Evolutionary conservation across 2,797 vertebrate genomes (phyloP).

Genomic region (Cossypha dichroa): DNA sequence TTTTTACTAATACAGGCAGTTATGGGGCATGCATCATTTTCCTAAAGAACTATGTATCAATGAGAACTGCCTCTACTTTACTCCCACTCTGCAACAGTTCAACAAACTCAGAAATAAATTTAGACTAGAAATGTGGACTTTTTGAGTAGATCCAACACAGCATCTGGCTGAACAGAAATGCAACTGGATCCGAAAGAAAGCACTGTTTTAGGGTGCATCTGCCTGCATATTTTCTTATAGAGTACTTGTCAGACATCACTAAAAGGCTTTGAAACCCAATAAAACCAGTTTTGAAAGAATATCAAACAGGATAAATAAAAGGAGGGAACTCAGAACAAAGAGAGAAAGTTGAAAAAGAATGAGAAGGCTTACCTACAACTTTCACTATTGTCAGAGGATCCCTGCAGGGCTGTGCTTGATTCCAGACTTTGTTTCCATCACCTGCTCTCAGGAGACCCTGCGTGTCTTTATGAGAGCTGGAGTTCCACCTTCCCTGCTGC

Average conservation of each 20-base stretch:
- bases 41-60: rapidly evolving
- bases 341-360: neutral
- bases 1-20: neutral
- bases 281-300: neutral
- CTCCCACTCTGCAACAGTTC: neutral
- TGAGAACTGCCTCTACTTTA: neutral
- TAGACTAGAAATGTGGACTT: neutral
- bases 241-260: neutral
- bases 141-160: neutral
- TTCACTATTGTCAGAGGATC: neutral
- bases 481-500: neutral
- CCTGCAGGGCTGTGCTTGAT: neutral
- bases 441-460: neutral
- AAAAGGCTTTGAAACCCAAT: neutral
- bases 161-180: neutral
- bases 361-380: neutral
- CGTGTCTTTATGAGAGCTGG: rapidly evolving
- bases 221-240: neutral
- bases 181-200: neutral
- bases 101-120: neutral
- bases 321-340: neutral
- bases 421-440: neutral
- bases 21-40: neutral
- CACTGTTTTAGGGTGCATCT: neutral
- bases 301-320: neutral